Conservation (phyloP, 2,113 vertebrate species). For the Vombatus ursinus region DNA sequence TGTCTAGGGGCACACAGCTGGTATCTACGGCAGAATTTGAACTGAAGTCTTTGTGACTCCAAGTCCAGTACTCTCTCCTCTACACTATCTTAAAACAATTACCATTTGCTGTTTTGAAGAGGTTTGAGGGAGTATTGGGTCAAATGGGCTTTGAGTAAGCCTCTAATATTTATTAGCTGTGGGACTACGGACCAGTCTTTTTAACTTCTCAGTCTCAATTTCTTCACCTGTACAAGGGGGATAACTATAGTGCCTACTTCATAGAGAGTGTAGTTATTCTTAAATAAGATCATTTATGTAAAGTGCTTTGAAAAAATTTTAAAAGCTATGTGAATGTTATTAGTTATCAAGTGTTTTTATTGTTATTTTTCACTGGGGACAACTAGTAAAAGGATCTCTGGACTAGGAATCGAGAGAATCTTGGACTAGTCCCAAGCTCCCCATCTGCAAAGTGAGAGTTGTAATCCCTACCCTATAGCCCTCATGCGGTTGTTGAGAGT, state of each 20-base stretch:
- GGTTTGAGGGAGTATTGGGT: neutral
- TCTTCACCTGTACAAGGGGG: conserved; percentile 21
- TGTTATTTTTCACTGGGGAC: neutral
- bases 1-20: neutral
- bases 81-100: neutral
- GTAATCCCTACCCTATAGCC: neutral
- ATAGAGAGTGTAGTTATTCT: neutral
- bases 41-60: neutral
- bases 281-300: neutral
- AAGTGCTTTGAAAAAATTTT: neutral
- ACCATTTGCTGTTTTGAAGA: neutral
- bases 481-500: neutral
- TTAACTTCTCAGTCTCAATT: neutral
- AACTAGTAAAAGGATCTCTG: neutral
- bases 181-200: neutral
- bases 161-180: neutral
- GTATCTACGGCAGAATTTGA: neutral
- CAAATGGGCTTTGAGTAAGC: neutral
- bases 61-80: neutral
- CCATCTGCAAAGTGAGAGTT: neutral
- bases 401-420: neutral
- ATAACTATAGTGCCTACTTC: conserved; percentile 15
- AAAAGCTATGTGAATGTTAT: neutral
- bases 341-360: neutral
- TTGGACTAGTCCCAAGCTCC: neutral